Evolutionary conservation across 1,140 invertebrate species (phyloP), one percentile per base, ranked within the genome.

Genomic region (Trichogramma pretiosum): DNA sequence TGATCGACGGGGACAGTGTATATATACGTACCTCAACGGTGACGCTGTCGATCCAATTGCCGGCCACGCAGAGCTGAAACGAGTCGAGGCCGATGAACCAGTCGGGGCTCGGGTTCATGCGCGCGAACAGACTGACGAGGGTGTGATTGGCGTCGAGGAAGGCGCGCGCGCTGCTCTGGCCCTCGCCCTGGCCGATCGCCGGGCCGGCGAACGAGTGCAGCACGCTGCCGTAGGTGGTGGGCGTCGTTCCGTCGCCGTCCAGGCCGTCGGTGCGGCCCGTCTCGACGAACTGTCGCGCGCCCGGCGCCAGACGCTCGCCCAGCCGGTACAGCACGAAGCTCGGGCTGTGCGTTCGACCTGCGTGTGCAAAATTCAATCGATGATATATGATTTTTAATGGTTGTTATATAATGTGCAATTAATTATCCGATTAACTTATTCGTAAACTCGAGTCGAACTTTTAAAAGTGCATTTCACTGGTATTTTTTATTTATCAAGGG

Each of bases 71-170:
- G 2, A 99, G 78, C 65, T 90, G 80, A 58, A 95, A 85, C 47
- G 84, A 87, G 67, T 93, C 90, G n/a, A 98, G 79, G 35, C 95
- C 95, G 33, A 98, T 82, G 70, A 95, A 97, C 95, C 95, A 99
- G 74, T 99, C 94, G 0, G 95, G 95, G 24, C 91, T 96, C 13
- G 95, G 95, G 50, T 91, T 81, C 69, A 93, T 88, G 53, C 86
- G 77, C 5, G 84, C 80, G 76, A 91, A 87, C 58, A 91, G 74
- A 23, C 89, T 92, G 40, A 92, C 85, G 80, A 92, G 68, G 7
- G 88, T 88, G 73, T 93, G 89, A 68, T 88, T 89, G 46, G 87
- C 87, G 64, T 93, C 89, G n/a, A 90, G 82, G 62, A 92, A 89
- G 62, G 93, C 87, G 58, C 86, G 79, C 0, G 86, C 78, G 59